Base-by-base conservation (phyloP, 1,140 invertebrate species). In the Battus philenor region DNA sequence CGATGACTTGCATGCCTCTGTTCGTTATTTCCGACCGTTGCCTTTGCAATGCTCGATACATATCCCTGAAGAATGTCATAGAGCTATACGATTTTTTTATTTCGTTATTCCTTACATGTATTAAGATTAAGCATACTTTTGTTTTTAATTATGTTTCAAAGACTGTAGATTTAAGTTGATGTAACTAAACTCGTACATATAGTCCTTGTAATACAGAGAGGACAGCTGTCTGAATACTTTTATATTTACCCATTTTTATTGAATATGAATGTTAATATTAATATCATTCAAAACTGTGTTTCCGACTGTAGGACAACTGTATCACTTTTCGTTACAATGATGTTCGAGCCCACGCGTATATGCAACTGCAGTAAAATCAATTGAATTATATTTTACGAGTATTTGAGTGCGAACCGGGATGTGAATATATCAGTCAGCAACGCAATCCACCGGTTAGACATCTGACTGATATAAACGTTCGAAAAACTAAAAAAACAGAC, bases 401-500 rank as follows among this genome's bases (percentile, higher is more conserved):
- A n/a, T n/a, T n/a, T n/a, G 49, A 22, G 56, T 46, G 38, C 36
- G 60, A 53, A 54, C 44, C 44, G 18, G 16, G 22, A 34, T 48
- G 66, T 68, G 64, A 67, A 69, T 58, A 70, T 59, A 67, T 68
- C 61, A 61, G 55, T 69, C 64, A 69, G 56, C 58, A 50, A 39
- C 45, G 43, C 59, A 65, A 66, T 66, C 61, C 61, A 60, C 51
- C 56, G 47, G 64, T 65, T 72, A 80, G 73, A 69, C 70, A 61
- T 65, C 47, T 76, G 72, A 79, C 64, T 72, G 73, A 83, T 77
- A 70, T 75, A 78, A 78, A 79, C 62, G 72, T 54, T 64, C 52
- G 60, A 49, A 58, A 66, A 63, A 66, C 62, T 68, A 75, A 84
- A 80, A 16, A 80, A 70, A 80, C 68, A 59, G 64, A 61, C 59